Base-by-base conservation (phyloP, 1,140 invertebrate genomes). In the Pristionchus pacificus region DNA sequence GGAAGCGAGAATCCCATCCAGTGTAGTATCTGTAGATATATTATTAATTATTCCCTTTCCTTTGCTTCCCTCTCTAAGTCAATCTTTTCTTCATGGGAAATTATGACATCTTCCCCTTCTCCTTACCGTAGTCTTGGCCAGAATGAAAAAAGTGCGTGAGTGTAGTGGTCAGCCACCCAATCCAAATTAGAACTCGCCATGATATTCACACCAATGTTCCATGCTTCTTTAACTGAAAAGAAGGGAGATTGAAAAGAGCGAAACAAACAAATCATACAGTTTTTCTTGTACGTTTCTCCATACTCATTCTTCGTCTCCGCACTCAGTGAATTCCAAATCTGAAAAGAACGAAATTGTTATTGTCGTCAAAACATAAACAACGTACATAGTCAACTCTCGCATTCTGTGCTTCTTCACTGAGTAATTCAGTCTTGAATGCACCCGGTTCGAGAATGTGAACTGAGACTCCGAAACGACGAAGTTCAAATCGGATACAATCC, bases 381-480 rank as follows among this genome's bases (percentile, higher is more conserved):
- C 25, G 10, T 27, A 61, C 62, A 13, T 49, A 25, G 6, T 80
- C 67, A 24, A 80, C 74, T 71, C 79, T 59, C 29, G 29, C 31
- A 29, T 62, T 58, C 60, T 76, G 78, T 2, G 73, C 74, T 24
- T 79, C 61, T 29, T 71, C 33, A 60, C 72, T 75, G 55, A 79
- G 30, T 10, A 83, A 70, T 19, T 74, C 77, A 24, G 83, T 84
- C 33, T 77, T 77, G 70, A 83, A 85, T 15, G 69, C 77, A 49
- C 84, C 83, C 13, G 84, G 84, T 58, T 85, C 83, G 24, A 85
- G 68, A 60, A 84, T 81, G 60, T 79, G 78, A 32, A 80, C 81
- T 2, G 75, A 75, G 3, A 85, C 70, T 27, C 82, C 82, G 31
- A 74, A 78, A 19, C 65, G 72, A n/a, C 67, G n/a, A 59, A 80